Conservation (phyloP, 2,113 vertebrate species). For the Brachypteracias leptosomus region DNA sequence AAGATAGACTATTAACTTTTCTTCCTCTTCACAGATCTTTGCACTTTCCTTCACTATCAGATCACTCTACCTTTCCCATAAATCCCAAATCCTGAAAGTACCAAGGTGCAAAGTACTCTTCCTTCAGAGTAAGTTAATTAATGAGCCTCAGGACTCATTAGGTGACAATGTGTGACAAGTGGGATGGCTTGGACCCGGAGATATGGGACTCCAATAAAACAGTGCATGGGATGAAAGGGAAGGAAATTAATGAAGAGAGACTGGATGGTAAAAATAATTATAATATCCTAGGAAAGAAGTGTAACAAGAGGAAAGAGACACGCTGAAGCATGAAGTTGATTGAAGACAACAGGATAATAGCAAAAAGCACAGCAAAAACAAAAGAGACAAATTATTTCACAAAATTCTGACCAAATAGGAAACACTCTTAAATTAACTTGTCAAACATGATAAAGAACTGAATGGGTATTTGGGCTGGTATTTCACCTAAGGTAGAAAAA, state of each 20-base stretch:
- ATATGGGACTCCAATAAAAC: background rate
- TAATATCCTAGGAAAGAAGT: background rate
- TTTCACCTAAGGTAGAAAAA: constrained; percentile 4
- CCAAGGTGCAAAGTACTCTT: background rate
- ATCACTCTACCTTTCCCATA: background rate
- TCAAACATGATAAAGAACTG: background rate
- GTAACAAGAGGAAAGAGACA: background rate
- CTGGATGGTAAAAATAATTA: background rate
- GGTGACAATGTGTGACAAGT: background rate
- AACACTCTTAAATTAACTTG: background rate
- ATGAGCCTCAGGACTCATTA: background rate
- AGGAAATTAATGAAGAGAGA: background rate
- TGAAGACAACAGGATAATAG: background rate
- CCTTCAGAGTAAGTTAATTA: background rate
- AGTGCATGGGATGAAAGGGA: background rate
- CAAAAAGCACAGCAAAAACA: background rate
- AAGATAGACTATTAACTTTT: background rate
- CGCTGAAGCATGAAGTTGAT: background rate
- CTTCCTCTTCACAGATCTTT: background rate
- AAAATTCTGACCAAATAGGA: background rate
- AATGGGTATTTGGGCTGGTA: background rate
- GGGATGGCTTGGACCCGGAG: background rate
- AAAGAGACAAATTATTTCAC: background rate
- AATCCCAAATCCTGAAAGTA: background rate
- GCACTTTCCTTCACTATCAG: background rate